These are phyloP conservation scores for Corydoras maculifer DNA, from an alignment of 2,113 vertebrate genomes.

Conservation along the genomic window DNA sequence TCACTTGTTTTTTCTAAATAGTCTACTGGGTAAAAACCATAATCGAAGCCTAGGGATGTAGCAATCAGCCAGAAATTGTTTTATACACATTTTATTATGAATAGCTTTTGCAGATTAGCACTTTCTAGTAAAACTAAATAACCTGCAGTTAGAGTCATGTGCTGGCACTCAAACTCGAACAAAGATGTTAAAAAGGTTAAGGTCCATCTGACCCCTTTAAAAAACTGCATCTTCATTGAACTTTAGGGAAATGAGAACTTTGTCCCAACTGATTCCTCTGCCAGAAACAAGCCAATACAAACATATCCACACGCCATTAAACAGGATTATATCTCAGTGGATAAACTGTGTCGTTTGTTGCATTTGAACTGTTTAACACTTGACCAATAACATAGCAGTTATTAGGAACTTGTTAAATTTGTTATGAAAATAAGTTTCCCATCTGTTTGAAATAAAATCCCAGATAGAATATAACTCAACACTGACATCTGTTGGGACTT, in stretches of 20 bases:
- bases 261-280: background rate
- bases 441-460: background rate
- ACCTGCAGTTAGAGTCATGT: background rate
- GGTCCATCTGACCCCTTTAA: background rate
- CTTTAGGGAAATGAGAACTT: background rate
- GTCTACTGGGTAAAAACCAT: background rate
- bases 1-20: background rate
- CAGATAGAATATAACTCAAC: background rate
- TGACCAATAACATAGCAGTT: background rate
- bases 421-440: background rate
- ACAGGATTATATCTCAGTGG: background rate
- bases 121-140: background rate
- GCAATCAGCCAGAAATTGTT: background rate
- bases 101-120: background rate
- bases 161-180: background rate
- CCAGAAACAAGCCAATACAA: background rate
- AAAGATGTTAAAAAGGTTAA: background rate
- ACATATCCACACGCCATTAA: background rate
- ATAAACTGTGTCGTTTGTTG: background rate
- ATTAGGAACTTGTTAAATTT: background rate
- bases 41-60: background rate
- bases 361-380: background rate
- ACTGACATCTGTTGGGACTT: constrained; percentile 22
- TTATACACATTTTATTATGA: background rate
- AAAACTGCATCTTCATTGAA: background rate